Evolutionary conservation across 2,888 invertebrate genomes (phyloP).

Genomic region (Tenthredo notha): DNA sequence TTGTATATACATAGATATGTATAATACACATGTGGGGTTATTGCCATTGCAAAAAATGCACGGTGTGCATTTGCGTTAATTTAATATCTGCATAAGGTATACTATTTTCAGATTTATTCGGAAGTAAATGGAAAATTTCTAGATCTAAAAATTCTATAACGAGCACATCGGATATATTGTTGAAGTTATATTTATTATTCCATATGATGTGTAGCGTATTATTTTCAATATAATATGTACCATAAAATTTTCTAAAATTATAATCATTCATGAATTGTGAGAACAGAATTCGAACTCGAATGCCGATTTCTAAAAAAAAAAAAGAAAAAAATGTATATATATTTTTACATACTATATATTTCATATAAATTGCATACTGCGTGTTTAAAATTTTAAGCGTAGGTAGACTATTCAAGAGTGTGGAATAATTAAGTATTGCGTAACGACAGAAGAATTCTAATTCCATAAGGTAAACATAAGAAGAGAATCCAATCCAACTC

Average conservation of each 20-base stretch:
- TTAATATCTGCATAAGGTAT: not conserved
- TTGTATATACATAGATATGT: not conserved
- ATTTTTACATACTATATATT: not conserved
- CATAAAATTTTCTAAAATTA: not conserved
- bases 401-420: not conserved
- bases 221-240: not conserved
- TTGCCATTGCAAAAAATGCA: not conserved
- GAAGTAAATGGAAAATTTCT: not conserved
- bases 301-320: not conserved
- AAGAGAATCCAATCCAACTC: constrained; percentile 10
- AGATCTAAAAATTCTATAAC: not conserved
- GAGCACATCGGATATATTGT: not conserved
- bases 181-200: constrained; percentile 8
- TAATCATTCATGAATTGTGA: not conserved
- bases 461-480: constrained; percentile 37
- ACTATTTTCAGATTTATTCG: not conserved
- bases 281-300: not conserved
- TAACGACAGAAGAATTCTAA: constrained; percentile 43
- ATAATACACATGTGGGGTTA: not conserved
- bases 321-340: not conserved
- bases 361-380: constrained; percentile 7
- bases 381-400: not conserved
- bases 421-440: constrained; percentile 44
- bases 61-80: not conserved
- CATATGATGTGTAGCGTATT: not conserved